These are phyloP conservation scores for Apocrypta bakeri DNA, from an alignment of 1,140 invertebrate species.

Conservation along the genomic window DNA sequence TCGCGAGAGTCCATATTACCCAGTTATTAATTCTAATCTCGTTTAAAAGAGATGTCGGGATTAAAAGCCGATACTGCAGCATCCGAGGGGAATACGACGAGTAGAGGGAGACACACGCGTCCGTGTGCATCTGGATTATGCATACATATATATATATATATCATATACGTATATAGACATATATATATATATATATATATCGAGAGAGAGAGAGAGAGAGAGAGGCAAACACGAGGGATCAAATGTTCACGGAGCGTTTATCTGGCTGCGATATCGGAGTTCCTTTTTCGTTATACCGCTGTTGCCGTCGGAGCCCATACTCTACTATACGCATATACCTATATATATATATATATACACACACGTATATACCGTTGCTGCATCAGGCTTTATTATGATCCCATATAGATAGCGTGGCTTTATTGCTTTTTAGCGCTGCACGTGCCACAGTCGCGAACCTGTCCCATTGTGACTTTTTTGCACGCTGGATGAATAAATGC, in stretches of 20 bases:
- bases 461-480: slow-evolving; percentile 24
- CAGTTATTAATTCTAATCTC: slow-evolving; percentile 52
- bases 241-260: slow-evolving; percentile 57
- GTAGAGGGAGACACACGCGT: not conserved
- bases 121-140: not conserved
- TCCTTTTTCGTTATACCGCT: slow-evolving; percentile 38
- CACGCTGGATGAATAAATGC: not conserved
- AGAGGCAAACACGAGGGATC: slow-evolving; percentile 40
- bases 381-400: slow-evolving; percentile 65
- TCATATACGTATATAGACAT: too few relatives aligned
- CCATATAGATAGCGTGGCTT: slow-evolving; percentile 66
- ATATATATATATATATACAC: too few relatives aligned
- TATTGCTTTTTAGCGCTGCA: slow-evolving; percentile 71
- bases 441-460: slow-evolving; percentile 61
- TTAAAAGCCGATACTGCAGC: slow-evolving; percentile 25
- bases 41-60: slow-evolving; percentile 38
- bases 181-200: too few relatives aligned
- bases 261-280: slow-evolving; percentile 56
- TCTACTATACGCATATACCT: too few relatives aligned
- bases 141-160: too few relatives aligned
- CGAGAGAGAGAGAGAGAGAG: too few relatives aligned
- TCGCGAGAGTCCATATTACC: slow-evolving; percentile 26
- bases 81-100: not conserved
- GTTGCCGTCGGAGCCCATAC: slow-evolving; percentile 1
- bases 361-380: not conserved